A percentile compares a stretch with the other conserved stretches of the same genome.
These are phyloP conservation scores for Heliangelus exortis DNA, from an alignment of 2,797 vertebrate genomes.

Conservation along the genomic window DNA sequence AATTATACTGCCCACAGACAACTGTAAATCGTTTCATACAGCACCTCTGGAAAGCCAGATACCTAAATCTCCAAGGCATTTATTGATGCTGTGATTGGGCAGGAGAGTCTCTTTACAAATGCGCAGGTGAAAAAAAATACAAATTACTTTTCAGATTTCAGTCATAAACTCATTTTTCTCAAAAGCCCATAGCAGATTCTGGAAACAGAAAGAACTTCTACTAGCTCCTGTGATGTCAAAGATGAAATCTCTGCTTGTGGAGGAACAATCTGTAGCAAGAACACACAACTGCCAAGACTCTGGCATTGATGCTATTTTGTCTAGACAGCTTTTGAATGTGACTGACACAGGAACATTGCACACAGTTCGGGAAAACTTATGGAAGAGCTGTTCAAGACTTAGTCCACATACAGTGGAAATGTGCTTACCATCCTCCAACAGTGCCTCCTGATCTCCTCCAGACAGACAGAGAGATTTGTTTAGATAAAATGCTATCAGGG, in stretches of 20 bases:
- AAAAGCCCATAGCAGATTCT: constrained; percentile 7
- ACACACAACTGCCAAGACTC: constrained; percentile 28
- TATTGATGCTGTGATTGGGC: not conserved
- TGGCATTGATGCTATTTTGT: constrained; percentile 61
- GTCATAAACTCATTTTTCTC: constrained; percentile 10
- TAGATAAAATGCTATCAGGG: not conserved
- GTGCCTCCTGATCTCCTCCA: not conserved
- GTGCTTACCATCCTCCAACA: not conserved
- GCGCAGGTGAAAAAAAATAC: not conserved
- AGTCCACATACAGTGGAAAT: not conserved
- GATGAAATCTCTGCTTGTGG: constrained; percentile 32
- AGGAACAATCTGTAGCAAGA: constrained; percentile 58
- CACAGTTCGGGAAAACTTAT: constrained; percentile 33
- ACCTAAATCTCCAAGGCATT: not conserved
- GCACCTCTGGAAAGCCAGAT: not conserved
- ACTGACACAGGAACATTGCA: constrained; percentile 52
- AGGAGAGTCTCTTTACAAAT: not conserved
- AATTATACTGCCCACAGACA: not conserved
- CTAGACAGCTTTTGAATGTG: constrained; percentile 52
- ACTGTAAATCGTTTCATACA: not conserved
- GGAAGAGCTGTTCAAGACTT: constrained; percentile 7
- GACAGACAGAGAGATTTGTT: not conserved
- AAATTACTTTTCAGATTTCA: not conserved
- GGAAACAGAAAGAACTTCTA: constrained; percentile 22
- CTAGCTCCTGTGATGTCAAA: constrained; percentile 53